These are phyloP conservation scores for Gymnobelideus leadbeateri DNA, from an alignment of 2,113 vertebrate genomes.

Conservation along the genomic window DNA sequence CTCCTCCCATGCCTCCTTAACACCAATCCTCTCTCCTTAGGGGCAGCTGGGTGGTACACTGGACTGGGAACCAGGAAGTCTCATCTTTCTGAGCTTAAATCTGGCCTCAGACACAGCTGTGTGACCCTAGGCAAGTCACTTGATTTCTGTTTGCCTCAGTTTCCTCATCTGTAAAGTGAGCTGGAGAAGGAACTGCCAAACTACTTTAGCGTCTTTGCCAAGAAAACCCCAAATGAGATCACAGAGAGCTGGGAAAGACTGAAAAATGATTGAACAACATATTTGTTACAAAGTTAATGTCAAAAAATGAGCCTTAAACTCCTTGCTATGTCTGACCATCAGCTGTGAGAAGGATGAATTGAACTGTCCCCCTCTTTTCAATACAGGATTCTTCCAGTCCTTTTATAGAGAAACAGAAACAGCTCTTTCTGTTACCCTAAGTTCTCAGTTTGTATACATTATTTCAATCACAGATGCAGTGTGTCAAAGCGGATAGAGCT, in stretches of 20 bases:
- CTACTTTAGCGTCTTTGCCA: neutral
- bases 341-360: neutral
- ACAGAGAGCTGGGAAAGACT: neutral
- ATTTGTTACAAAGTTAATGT: neutral
- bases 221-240: neutral
- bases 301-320: neutral
- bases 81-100: too few relatives aligned
- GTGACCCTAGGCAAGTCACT: too few relatives aligned
- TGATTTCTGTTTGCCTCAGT: too few relatives aligned
- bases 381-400: neutral
- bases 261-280: neutral
- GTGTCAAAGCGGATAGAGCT: neutral
- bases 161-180: too few relatives aligned
- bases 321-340: neutral
- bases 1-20: too few relatives aligned
- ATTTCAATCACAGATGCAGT: neutral
- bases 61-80: too few relatives aligned
- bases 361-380: neutral
- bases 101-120: too few relatives aligned
- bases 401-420: neutral
- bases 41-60: too few relatives aligned
- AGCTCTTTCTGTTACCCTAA: neutral
- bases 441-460: neutral
- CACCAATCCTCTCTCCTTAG: too few relatives aligned
- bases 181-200: neutral